Evolutionary conservation across 2,113 vertebrate species (phyloP).

Genomic region (Microtus montanus): DNA sequence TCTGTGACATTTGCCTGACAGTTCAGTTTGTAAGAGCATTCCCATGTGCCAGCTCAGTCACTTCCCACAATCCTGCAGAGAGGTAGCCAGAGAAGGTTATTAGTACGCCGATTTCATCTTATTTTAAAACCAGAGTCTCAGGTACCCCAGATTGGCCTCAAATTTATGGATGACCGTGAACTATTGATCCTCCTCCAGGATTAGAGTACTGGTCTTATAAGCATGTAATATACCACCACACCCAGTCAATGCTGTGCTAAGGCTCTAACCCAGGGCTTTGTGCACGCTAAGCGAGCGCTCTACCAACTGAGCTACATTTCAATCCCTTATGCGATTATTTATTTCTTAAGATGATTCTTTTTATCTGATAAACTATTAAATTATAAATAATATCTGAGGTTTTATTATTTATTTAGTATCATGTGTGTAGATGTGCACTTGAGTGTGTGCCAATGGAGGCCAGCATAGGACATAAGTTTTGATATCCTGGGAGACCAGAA

Average conservation of each 20-base stretch:
- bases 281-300: not conserved
- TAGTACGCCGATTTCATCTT: not conserved
- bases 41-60: not conserved
- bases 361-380: not conserved
- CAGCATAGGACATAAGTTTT: not conserved
- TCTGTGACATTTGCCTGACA: not conserved
- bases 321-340: not conserved
- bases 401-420: not conserved
- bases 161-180: not conserved
- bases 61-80: not conserved
- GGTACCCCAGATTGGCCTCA: not conserved
- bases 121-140: not conserved
- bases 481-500: not conserved
- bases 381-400: not conserved
- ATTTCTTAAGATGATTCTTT: not conserved
- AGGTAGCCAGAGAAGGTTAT: not conserved
- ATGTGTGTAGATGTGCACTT: not conserved
- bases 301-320: not conserved
- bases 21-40: conserved; percentile 26
- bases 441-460: not conserved
- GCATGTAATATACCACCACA: not conserved
- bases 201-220: not conserved
- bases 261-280: not conserved
- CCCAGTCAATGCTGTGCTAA: too few species aligned
- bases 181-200: not conserved